These are phyloP conservation scores for Amphipoea oculea DNA, from an alignment of 2,888 invertebrate species.

Conservation along the genomic window DNA sequence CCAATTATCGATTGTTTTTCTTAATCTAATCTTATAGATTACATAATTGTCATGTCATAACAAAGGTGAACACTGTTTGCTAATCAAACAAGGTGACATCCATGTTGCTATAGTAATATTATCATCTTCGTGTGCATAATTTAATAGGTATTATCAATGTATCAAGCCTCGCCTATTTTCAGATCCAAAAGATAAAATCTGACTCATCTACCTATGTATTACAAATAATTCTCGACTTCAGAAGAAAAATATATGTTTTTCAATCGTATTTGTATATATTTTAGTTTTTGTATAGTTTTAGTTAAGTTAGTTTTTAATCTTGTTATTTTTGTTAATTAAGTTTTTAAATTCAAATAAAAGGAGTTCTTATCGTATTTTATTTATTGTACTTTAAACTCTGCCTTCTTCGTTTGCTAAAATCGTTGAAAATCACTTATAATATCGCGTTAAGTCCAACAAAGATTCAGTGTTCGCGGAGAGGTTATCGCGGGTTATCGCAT, in stretches of 20 bases:
- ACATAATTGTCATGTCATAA: slow-evolving; percentile 25
- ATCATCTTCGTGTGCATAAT: slow-evolving; percentile 25
- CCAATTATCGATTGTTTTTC: slow-evolving; percentile 6
- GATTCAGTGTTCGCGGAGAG: slow-evolving; percentile 59
- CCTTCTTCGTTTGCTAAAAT: slow-evolving; percentile 31
- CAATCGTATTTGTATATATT: background rate
- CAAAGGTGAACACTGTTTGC: slow-evolving; percentile 39
- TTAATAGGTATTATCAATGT: background rate
- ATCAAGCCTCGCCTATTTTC: slow-evolving; percentile 15
- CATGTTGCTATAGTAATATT: slow-evolving; percentile 42
- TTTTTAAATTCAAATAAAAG: too few species aligned
- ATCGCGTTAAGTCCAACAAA: slow-evolving; percentile 59
- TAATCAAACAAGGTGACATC: slow-evolving; percentile 33
- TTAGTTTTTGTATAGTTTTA: too few species aligned
- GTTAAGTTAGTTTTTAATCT: too few species aligned
- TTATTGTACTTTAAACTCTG: slow-evolving; percentile 35
- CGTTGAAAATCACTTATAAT: slow-evolving; percentile 55
- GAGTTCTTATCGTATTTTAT: background rate
- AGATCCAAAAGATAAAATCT: background rate
- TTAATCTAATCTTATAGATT: slow-evolving; percentile 44
- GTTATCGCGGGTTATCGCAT: slow-evolving; percentile 65
- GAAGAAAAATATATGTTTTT: background rate
- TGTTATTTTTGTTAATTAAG: too few species aligned
- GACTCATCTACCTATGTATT: background rate
- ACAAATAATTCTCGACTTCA: background rate